Conservation (phyloP, 2,888 invertebrate genomes). For the Vesta saturnalis region DNA sequence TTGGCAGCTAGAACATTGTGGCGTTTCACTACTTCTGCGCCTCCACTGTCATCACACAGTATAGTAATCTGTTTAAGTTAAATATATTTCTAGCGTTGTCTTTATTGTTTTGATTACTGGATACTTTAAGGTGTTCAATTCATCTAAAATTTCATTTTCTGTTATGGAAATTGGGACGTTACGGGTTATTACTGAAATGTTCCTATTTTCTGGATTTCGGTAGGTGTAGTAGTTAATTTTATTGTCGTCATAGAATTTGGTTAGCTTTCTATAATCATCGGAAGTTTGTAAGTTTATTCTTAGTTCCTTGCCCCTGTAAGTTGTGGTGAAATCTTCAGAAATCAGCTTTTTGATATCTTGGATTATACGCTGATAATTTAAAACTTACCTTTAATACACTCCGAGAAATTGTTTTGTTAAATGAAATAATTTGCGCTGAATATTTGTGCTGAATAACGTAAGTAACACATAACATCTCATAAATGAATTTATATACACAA, state of each 20-base stretch:
- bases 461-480: too few relatives aligned
- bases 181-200: conserved; percentile 15
- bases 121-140: conserved; percentile 13
- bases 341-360: not conserved
- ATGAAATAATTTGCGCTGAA: too few relatives aligned
- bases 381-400: too few relatives aligned
- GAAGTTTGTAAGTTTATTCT: not conserved
- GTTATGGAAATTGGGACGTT: conserved; percentile 17
- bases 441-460: too few relatives aligned
- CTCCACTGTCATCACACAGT: conserved; percentile 11
- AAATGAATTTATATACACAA: too few relatives aligned
- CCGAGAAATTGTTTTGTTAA: too few relatives aligned
- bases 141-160: conserved; percentile 7
- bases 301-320: not conserved
- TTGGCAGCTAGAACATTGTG: conserved; percentile 15
- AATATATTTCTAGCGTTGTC: conserved; percentile 12
- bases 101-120: conserved; percentile 1
- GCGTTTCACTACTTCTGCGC: conserved; percentile 9
- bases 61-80: conserved; percentile 2
- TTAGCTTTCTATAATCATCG: conserved; percentile 16
- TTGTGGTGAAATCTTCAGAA: not conserved
- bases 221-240: conserved; percentile 21
- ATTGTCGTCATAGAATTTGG: conserved; percentile 15
- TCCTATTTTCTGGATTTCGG: conserved; percentile 6
- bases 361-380: not conserved